Evolutionary conservation across 2,113 vertebrate species (phyloP).

Genomic region (Semicossyphus pulcher): DNA sequence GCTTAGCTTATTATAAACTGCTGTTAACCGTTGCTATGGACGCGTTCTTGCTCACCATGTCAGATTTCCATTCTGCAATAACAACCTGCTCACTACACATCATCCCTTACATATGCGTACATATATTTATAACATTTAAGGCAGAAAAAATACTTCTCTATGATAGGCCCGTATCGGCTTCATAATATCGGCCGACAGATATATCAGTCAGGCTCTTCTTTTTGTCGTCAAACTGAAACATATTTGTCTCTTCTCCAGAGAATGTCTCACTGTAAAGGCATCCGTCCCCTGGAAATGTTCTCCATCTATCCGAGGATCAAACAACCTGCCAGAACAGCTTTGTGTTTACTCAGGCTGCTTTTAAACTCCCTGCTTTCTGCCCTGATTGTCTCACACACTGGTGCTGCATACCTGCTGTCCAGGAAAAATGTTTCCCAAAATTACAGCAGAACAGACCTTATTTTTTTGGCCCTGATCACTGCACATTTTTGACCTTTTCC

Average conservation of each 20-base stretch:
- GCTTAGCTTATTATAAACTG: no score
- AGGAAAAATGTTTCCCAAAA: neutral
- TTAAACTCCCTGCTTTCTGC: neutral
- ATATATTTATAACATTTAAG: no score
- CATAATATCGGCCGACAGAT: no score
- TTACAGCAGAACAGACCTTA: neutral
- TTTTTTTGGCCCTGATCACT: neutral
- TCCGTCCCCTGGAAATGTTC: neutral
- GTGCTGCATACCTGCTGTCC: neutral
- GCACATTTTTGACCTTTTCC: neutral
- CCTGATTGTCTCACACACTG: neutral
- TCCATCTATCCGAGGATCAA: neutral
- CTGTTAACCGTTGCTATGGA: no score
- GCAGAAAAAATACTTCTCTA: no score
- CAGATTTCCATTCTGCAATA: no score
- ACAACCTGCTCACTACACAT: no score
- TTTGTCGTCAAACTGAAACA: neutral
- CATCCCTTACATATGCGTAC: no score
- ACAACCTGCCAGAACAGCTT: slow-evolving; percentile 11
- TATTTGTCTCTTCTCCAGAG: slow-evolving; percentile 10
- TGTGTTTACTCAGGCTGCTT: slow-evolving; percentile 9
- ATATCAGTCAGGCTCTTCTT: neutral
- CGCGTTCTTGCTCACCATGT: no score
- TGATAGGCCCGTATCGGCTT: no score
- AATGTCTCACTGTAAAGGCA: slow-evolving; percentile 5